Base-by-base conservation (phyloP, 2,113 vertebrate genomes). In the Istiophorus platypterus region DNA sequence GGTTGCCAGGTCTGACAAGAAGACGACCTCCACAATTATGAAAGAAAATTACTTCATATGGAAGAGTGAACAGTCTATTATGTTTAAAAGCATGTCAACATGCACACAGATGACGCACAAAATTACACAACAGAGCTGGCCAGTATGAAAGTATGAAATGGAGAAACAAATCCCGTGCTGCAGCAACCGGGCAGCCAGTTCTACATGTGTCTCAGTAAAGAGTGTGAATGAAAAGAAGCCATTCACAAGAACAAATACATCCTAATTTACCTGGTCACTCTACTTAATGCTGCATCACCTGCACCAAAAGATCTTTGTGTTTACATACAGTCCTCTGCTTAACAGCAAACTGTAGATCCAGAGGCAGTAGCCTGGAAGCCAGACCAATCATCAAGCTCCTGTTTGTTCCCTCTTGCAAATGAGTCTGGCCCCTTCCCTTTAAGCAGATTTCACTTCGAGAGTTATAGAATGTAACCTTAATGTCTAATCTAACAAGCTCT, bases 171-270 rank as follows among this genome's bases (percentile, higher is more conserved):
- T 49, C 41, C 51, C 10, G 47, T 17, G 29, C 51, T 65, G 37
- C 26, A 57, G n/a, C 3, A 9, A 11, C 22, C 17, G 56, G 65
- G 13, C 22, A 27, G 9, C 27, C 9, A 10, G 29, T 26, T 63
- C 42, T 41, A 1, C 20, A 56, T 17, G 51, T 42, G 42, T 7
- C 34, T 65, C 62, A 29, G 12, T n/a, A 41, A 1, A 0, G 6
- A 15, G 61, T 52, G 13, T 7, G 18, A 11, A 22, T 58, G 8
- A 58, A 69, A 59, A 71, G 24, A 66, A 65, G 9, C 5, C 58
- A n/a, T 72, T 81, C 64, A 67, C 39, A 63, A 39, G 2, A 65
- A 59, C 63, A 52, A 69, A 69, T 15, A 22, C 59, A 52, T 15
- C 52, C n/a, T 39, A 10, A 47, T n/a, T 56, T 57, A 20, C 58